A percentile compares a stretch with the other conserved stretches of the same genome.
Conservation (phyloP, 2,888 invertebrate genomes). For the Caenorhabditis macrosperma region DNA sequence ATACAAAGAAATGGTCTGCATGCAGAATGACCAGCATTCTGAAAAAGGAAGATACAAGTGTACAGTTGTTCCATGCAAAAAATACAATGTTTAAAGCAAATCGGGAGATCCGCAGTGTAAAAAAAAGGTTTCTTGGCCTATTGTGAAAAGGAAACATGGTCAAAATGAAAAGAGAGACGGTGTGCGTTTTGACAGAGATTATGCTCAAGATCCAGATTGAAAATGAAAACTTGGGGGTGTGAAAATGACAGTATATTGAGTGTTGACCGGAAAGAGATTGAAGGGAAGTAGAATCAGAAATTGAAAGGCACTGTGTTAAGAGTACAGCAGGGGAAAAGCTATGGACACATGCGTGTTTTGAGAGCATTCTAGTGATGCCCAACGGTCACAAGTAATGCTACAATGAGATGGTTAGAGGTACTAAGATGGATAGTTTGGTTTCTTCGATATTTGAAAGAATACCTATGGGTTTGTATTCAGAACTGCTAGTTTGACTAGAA, state of each 20-base stretch:
- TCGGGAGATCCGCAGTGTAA: too few relatives aligned
- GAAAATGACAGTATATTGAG: not conserved
- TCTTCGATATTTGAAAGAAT: not conserved
- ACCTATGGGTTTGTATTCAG: too few relatives aligned
- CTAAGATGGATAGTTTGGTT: constrained; percentile 18
- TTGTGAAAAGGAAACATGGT: too few relatives aligned
- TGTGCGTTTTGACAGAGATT: too few relatives aligned
- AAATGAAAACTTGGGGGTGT: not conserved
- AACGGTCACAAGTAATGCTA: constrained; percentile 20
- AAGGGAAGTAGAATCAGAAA: constrained; percentile 26
- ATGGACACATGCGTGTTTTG: constrained; percentile 17
- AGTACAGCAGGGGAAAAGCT: not conserved
- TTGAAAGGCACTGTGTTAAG: constrained; percentile 34
- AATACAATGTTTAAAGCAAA: too few relatives aligned
- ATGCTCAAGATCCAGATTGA: not conserved
- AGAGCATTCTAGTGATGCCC: too few relatives aligned
- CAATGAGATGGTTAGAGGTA: constrained; percentile 51
- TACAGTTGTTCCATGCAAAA: too few relatives aligned
- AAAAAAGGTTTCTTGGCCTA: too few relatives aligned
- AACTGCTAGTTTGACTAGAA: constrained; percentile 22
- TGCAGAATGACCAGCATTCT: constrained; percentile 9
- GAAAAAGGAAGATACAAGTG: not conserved
- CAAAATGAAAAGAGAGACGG: too few relatives aligned
- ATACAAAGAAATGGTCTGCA: not conserved
- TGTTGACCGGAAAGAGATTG: constrained; percentile 24